Base-by-base conservation (phyloP, 2,888 invertebrate species). In the Xanthorhoe spadicearia region DNA sequence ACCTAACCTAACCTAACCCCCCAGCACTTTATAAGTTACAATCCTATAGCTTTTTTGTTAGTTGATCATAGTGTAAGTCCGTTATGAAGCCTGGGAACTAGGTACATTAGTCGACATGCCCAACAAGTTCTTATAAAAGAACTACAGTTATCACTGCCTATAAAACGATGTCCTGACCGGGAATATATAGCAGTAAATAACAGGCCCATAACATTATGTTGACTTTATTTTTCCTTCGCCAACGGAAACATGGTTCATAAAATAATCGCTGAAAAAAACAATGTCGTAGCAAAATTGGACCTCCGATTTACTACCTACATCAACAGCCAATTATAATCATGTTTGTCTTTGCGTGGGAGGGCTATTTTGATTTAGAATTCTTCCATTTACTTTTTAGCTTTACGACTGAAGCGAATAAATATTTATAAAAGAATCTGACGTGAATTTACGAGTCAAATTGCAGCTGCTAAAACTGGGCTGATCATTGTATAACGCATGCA, bases 121-220 rank as follows among this genome's bases (percentile, higher is more conserved):
- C n/a, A 2, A 10, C 4, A 46, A 46, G 10, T n/a, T 46, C 6
- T 46, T n/a, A 6, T 15, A 46, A 10, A n/a, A 46, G 15, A 46
- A 46, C 46, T 15, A 46, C 46, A 55, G 51, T 50, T 62, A 56
- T 43, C 17, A 49, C 56, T 51, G 51, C 43, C 43, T 35, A 62
- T 64, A 53, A 64, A 64, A 59, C 64, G 48, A 59, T 60, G 51
- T 60, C 51, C 48, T 38, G 64, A 43, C 54, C 38, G 23, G 59
- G 49, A 28, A 53, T 54, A 15, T 54, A 59, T 7, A 55, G 15
- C 49, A 54, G 49, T 50, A 50, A 64, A 54, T 64, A 58, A 59
- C 43, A 59, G 54, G 54, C 35, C 53, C 35, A 58, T 43, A 43
- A 58, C 23, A 3, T 50, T 50, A 18, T 28, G 38, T 23, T 50